Conservation (phyloP, 2,888 invertebrate species). For the Melipona bicolor region DNA sequence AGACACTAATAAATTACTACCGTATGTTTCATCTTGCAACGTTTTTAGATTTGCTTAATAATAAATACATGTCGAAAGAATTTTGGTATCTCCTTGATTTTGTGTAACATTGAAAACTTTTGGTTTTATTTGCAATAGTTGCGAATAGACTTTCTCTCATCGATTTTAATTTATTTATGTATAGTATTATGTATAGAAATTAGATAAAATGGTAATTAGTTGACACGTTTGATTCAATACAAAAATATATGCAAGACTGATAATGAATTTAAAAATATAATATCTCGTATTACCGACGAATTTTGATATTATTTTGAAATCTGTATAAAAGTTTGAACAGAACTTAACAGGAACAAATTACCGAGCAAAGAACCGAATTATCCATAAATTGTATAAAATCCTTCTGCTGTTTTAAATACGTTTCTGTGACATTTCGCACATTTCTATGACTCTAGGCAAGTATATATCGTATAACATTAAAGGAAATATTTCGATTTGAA, state of each 20-base stretch:
- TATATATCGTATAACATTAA: too few species aligned
- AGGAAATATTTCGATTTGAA: too few species aligned
- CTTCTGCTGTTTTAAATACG: too few species aligned
- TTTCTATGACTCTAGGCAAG: too few species aligned
- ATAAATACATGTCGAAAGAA: neutral
- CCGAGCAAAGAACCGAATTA: too few species aligned
- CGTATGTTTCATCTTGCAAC: neutral
- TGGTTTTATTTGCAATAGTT: neutral
- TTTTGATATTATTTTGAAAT: neutral
- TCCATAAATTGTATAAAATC: too few species aligned
- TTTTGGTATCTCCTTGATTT: neutral
- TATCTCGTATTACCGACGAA: neutral
- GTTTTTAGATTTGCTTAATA: neutral
- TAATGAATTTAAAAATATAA: neutral
- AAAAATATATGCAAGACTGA: neutral
- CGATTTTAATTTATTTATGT: neutral
- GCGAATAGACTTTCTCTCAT: neutral
- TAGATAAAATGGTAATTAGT: neutral
- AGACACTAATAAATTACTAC: constrained; percentile 21
- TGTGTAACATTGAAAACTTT: neutral
- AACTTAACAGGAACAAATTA: too few species aligned
- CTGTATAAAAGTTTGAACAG: too few species aligned
- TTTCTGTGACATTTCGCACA: too few species aligned
- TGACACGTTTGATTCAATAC: neutral
- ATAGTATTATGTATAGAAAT: too few species aligned